phyloP scores from a whole-genome alignment of 2,888 invertebrate species.

The Elgonia sp. region DNA sequence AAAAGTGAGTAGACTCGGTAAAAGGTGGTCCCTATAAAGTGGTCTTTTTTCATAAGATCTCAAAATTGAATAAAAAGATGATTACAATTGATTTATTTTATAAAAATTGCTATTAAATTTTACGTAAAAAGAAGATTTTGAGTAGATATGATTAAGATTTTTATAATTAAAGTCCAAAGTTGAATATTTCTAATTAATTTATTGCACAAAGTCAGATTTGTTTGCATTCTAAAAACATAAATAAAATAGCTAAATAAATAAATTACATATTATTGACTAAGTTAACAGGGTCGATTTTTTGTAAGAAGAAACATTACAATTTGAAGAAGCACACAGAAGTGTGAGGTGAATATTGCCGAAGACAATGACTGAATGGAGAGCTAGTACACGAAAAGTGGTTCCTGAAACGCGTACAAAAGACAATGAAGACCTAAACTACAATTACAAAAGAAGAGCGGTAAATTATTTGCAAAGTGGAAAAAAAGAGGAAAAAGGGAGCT shows the following conservation, averaged over 20 bases:
- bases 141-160: no score
- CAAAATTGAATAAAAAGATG: no score
- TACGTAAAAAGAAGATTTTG: no score
- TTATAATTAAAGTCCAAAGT: no score
- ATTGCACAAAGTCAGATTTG: no score
- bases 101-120: no score
- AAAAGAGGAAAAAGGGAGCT: background rate
- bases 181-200: no score
- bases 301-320: slow-evolving; percentile 36
- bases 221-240: no score
- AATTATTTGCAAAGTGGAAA: slow-evolving; percentile 49
- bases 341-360: slow-evolving; percentile 38
- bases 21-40: no score
- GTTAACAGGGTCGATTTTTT: slow-evolving; percentile 5
- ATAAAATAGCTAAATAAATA: background rate
- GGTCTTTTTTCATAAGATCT: no score
- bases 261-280: slow-evolving; percentile 11
- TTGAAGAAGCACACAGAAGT: slow-evolving; percentile 30
- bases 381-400: slow-evolving; percentile 41
- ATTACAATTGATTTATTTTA: no score
- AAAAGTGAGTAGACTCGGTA: no score
- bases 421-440: slow-evolving; percentile 42
- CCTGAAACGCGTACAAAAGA: slow-evolving; percentile 49
- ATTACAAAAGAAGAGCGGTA: slow-evolving; percentile 54
- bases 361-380: slow-evolving; percentile 52